Base-by-base conservation (phyloP, 2,113 vertebrate species). In the Rhombomys opimus region DNA sequence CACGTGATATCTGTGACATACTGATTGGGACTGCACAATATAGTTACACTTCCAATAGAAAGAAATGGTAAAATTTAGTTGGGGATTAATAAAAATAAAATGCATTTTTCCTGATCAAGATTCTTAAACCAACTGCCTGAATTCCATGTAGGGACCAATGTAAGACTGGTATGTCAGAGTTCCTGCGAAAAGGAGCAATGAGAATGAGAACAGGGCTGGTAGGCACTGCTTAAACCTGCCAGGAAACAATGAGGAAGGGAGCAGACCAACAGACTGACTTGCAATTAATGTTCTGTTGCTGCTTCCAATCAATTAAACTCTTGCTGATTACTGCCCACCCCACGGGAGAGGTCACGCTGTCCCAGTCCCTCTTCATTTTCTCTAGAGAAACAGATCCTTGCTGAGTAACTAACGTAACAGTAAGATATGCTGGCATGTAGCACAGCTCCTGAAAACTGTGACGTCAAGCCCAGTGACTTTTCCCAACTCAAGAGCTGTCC, bases 1-100 rank as follows among this genome's bases (percentile, higher is more conserved):
- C 25, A 54, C 63, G 20, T 27, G 38, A 20, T 65, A 82, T 72
- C 46, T 35, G 1, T 18, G 93, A 82, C 10, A 35, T 70, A 90
- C 2, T 76, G 4, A 84, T 2, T 77, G 7, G 57, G 41, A 80
- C 15, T 54, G 30, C 14, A 11, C 14, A 77, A 32, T 90, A 11
- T 18, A 70, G 25, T 57, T 63, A 92, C 0, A 96, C 72, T 92
- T 52, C 57, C 25, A 87, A 86, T 7, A 93, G 23, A 82, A 93
- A 93, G 11, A 91, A 73, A 94, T 17, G 35, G 23, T 90, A 92
- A 92, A 87, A 57, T 82, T 80, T 78, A 25, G 35, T 46, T 72
- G 68, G 41, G 72, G 50, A 91, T 73, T 11, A 89, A 54, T 50
- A 75, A 86, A 86, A 76, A 76, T 78, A 57, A 89, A 76, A 80